Evolutionary conservation across 2,888 invertebrate genomes (phyloP).

Genomic region (Syritta pipiens): DNA sequence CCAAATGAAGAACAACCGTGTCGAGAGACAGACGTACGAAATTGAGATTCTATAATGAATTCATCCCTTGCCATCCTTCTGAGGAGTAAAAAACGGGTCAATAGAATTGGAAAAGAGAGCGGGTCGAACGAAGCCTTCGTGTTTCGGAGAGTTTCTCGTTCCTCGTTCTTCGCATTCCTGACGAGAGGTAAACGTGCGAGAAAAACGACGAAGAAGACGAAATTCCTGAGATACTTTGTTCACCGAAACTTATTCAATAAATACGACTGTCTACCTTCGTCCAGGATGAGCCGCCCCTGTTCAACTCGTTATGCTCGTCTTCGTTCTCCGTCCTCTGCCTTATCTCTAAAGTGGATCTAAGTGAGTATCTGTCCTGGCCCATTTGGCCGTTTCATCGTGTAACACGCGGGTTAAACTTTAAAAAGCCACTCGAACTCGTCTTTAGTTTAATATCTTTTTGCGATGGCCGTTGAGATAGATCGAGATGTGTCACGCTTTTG

Average conservation of each 20-base stretch:
- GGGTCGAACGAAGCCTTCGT: constrained; percentile 31
- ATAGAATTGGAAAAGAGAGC: constrained; percentile 11
- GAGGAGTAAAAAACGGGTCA: constrained; percentile 37
- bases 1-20: constrained; percentile 2
- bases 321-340: constrained; percentile 1
- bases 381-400: constrained; percentile 15
- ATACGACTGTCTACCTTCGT: constrained; percentile 34
- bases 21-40: constrained; percentile 3
- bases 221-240: constrained; percentile 54
- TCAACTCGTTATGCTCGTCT: constrained; percentile 7
- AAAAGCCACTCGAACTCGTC: constrained; percentile 11
- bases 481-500: neutral
- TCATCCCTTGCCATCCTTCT: constrained; percentile 22
- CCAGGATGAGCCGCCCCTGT: constrained; percentile 12
- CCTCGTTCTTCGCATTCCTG: constrained; percentile 52
- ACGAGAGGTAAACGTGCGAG: constrained; percentile 50
- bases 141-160: constrained; percentile 37
- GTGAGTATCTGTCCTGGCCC: neutral
- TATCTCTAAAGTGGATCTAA: constrained; percentile 33
- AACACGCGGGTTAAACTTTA: constrained; percentile 41
- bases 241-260: constrained; percentile 63
- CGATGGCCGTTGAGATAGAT: constrained; percentile 19
- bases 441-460: constrained; percentile 26
- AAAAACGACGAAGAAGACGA: constrained; percentile 14
- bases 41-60: constrained; percentile 59